These are phyloP conservation scores for Lepisosteus osseus DNA, from an alignment of 2,113 vertebrate genomes.

Conservation along the genomic window DNA sequence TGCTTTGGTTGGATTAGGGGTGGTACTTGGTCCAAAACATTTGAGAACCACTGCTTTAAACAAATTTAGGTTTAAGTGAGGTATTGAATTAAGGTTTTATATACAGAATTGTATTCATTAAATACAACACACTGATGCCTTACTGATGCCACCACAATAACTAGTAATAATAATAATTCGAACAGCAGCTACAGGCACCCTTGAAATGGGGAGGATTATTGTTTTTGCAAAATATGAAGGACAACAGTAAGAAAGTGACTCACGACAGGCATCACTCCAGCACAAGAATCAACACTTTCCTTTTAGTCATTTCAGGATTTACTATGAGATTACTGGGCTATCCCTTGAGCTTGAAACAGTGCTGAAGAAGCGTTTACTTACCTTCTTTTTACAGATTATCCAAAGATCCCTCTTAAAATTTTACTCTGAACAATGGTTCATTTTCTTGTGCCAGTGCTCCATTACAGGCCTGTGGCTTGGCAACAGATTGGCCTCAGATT, in stretches of 20 bases:
- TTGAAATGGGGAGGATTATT: background rate
- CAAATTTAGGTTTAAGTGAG: background rate
- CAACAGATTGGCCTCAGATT: conserved; percentile 81
- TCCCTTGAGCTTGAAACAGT: conserved; percentile 51
- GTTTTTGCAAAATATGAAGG: background rate
- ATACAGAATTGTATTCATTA: background rate
- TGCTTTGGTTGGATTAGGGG: too few relatives aligned
- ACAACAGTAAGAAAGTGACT: background rate
- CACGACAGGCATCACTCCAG: background rate
- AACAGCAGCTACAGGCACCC: background rate
- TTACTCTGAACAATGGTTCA: conserved; percentile 79
- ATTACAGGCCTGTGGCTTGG: conserved; percentile 86
- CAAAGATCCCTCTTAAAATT: conserved; percentile 53
- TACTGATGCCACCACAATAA: background rate
- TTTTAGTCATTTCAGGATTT: conserved; percentile 37
- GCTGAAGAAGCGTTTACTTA: conserved; percentile 37
- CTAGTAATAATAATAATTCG: background rate
- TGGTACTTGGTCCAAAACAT: too few relatives aligned
- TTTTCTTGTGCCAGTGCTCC: conserved; percentile 78
- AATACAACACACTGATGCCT: background rate
- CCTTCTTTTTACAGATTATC: conserved; percentile 8
- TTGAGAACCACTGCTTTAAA: too few relatives aligned
- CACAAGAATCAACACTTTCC: background rate
- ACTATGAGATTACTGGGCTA: conserved; percentile 49
- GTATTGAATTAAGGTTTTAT: background rate